A percentile compares a stretch with the other conserved stretches of the same genome.
phyloP scores from a whole-genome alignment of 2,113 vertebrate species.

The Anseranas semipalmata region DNA sequence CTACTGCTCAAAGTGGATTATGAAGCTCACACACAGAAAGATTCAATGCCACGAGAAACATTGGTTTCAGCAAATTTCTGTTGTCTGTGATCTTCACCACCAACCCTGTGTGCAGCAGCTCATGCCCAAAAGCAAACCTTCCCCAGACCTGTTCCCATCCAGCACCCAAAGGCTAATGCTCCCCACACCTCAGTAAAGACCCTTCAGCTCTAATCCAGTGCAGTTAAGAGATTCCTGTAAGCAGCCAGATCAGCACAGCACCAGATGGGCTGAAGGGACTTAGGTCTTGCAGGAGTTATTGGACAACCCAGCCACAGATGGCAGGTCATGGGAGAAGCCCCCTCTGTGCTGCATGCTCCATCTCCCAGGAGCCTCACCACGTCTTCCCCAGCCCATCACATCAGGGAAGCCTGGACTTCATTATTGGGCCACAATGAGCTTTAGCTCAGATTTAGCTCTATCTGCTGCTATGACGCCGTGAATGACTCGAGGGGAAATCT shows the following conservation, averaged over 20 bases:
- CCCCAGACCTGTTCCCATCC: neutral
- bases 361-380: neutral
- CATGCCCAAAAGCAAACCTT: neutral
- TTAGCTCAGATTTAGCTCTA: rapidly evolving
- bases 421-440: neutral
- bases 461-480: rapidly evolving
- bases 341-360: rapidly evolving
- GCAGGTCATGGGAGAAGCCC: neutral
- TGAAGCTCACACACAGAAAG: neutral
- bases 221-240: rapidly evolving
- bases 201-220: neutral
- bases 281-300: neutral
- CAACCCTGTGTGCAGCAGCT: neutral
- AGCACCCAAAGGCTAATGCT: neutral
- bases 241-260: neutral
- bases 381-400: neutral
- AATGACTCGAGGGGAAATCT: rapidly evolving
- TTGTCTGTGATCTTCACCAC: neutral
- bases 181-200: rapidly evolving
- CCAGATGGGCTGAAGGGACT: neutral
- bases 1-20: neutral
- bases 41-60: rapidly evolving
- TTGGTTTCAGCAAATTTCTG: neutral
- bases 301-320: neutral
- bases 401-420: rapidly evolving